phyloP scores from a whole-genome alignment of 2,797 vertebrate species.

The Ispidina lecontei region DNA sequence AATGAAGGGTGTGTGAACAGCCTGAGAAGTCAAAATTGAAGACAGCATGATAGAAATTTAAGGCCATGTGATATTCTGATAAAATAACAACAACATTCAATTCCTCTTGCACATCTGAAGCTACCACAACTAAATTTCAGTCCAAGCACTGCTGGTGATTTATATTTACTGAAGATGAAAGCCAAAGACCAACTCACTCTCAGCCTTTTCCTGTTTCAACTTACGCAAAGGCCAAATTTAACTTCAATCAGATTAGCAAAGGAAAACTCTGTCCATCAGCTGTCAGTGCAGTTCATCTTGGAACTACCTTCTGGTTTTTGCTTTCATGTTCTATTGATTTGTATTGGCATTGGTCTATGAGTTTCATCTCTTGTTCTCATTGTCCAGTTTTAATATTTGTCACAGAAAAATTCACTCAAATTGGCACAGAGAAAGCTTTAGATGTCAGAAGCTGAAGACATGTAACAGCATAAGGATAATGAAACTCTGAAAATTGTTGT shows the following conservation, averaged over 20 bases:
- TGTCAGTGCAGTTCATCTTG: background rate
- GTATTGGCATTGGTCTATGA: background rate
- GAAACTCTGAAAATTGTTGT: background rate
- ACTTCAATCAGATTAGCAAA: background rate
- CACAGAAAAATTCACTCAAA: background rate
- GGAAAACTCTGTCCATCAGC: background rate
- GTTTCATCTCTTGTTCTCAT: background rate
- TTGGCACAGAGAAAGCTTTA: background rate
- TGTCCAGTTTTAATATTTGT: background rate
- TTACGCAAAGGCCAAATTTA: background rate
- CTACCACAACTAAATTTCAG: background rate
- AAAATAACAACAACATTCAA: background rate
- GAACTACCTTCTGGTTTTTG: background rate
- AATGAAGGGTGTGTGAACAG: background rate
- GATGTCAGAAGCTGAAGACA: background rate
- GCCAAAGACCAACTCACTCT: background rate
- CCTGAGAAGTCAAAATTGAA: background rate
- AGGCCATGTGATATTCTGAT: background rate
- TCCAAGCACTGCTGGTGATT: background rate
- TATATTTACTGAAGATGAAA: slow-evolving; percentile 6
- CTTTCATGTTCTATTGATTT: background rate
- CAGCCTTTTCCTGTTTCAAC: slow-evolving; percentile 3
- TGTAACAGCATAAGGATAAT: background rate
- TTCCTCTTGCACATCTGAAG: background rate
- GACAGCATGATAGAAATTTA: background rate